Evolutionary conservation across 2,797 vertebrate species (phyloP).

Genomic region (Schizopygopsis pylzovi): DNA sequence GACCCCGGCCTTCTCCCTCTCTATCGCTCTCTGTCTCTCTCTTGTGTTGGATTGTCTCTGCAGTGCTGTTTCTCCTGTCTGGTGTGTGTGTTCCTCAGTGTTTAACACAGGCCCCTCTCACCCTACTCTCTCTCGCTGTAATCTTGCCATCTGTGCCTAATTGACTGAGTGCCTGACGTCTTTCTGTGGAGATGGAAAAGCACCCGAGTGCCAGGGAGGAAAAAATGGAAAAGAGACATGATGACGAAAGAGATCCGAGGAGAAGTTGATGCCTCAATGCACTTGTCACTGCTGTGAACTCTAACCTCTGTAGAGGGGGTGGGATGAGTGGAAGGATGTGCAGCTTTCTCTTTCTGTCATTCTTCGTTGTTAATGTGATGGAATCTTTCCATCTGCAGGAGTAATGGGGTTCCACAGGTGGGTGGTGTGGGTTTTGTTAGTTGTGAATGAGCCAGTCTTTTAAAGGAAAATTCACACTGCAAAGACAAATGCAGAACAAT

Average conservation of each 20-base stretch:
- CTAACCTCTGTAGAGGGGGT: constrained; percentile 24
- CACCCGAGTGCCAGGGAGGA: constrained; percentile 29
- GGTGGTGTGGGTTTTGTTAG: constrained; percentile 3
- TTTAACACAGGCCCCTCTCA: constrained; percentile 56
- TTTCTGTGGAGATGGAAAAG: constrained; percentile 42
- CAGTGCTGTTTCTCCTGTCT: constrained; percentile 54
- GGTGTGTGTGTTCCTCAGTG: constrained; percentile 50
- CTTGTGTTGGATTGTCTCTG: constrained; percentile 52
- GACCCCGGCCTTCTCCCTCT: constrained; percentile 2
- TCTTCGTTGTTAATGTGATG: constrained; percentile 2
- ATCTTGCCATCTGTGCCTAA: constrained; percentile 63
- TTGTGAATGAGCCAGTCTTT: constrained; percentile 33
- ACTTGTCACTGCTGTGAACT: constrained; percentile 45
- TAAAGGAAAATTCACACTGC: not conserved
- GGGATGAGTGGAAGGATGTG: not conserved
- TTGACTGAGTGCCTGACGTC: constrained; percentile 58
- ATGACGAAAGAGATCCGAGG: not conserved
- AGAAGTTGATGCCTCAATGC: constrained; percentile 26
- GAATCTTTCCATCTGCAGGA: not conserved
- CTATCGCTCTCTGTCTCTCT: constrained; percentile 48
- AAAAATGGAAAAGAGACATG: constrained; percentile 36
- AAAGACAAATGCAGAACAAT: not conserved
- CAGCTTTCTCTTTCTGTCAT: not conserved
- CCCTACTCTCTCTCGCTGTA: constrained; percentile 51
- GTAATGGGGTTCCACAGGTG: constrained; percentile 38